A percentile compares a stretch with the other conserved stretches of the same genome.
Conservation (phyloP, 2,797 vertebrate species). For the Columba guinea region DNA sequence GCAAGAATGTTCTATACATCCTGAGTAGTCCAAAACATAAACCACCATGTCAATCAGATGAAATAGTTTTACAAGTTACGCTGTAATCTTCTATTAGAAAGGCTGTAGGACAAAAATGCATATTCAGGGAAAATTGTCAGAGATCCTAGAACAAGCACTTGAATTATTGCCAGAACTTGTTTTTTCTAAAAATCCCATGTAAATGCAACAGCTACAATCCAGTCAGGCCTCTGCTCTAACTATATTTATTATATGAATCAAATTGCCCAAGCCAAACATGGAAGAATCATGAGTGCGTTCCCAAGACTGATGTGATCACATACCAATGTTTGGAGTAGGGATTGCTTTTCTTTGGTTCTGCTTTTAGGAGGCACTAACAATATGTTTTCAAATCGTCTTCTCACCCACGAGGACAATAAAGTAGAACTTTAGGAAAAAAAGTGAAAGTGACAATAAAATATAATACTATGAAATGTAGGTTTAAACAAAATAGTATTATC, state of each 20-base stretch:
- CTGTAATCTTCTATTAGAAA: background rate
- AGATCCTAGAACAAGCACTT: background rate
- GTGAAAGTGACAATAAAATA: background rate
- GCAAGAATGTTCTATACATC: background rate
- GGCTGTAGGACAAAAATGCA: background rate
- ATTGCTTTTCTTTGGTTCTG: background rate
- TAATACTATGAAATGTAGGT: background rate
- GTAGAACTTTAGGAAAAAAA: background rate
- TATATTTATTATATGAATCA: background rate
- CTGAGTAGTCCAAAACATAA: background rate
- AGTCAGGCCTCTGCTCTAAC: background rate
- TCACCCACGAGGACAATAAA: background rate
- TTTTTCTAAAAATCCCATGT: background rate
- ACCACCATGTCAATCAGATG: background rate
- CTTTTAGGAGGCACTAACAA: background rate
- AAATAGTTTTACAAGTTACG: background rate
- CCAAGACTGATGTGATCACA: background rate
- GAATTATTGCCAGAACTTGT: background rate
- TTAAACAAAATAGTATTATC: background rate
- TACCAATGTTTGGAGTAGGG: background rate
- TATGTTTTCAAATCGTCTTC: background rate
- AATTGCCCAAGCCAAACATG: background rate
- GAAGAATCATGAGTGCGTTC: background rate
- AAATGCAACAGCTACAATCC: background rate
- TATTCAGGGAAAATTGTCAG: background rate